phyloP scores from a whole-genome alignment of 2,797 vertebrate species.

The Anabacerthia variegaticeps region DNA sequence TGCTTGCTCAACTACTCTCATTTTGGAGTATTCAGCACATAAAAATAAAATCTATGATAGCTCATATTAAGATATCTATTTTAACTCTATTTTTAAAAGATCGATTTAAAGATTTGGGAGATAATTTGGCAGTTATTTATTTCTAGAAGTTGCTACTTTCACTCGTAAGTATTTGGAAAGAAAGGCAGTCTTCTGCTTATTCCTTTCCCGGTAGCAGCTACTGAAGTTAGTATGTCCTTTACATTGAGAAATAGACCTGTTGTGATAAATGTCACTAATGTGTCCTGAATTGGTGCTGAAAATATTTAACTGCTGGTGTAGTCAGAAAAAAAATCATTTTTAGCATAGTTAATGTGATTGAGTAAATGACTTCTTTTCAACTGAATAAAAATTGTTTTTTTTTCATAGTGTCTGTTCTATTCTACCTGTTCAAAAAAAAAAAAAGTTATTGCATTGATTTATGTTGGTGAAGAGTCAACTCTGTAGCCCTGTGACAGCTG shows the following conservation, averaged over 20 bases:
- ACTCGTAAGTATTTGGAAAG: slow-evolving; percentile 23
- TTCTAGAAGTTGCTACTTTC: slow-evolving; percentile 59
- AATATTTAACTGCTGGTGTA: slow-evolving; percentile 72
- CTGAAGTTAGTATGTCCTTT: slow-evolving; percentile 63
- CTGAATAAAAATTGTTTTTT: slow-evolving; percentile 48
- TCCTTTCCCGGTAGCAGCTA: slow-evolving; percentile 64
- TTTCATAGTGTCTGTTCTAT: slow-evolving; percentile 65
- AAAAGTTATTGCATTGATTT: neutral
- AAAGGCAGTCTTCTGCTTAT: slow-evolving; percentile 34
- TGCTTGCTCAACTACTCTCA: slow-evolving; percentile 38
- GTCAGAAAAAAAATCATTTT: slow-evolving; percentile 66
- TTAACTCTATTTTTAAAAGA: slow-evolving; percentile 69
- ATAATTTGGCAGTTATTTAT: slow-evolving; percentile 67
- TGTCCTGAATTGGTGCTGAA: slow-evolving; percentile 72
- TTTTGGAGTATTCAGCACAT: slow-evolving; percentile 66
- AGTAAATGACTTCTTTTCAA: slow-evolving; percentile 70
- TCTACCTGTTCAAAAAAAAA: neutral
- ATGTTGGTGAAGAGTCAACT: neutral
- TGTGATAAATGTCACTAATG: slow-evolving; percentile 70
- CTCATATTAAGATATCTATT: slow-evolving; percentile 70
- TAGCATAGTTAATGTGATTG: slow-evolving; percentile 65
- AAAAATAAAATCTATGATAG: slow-evolving; percentile 58
- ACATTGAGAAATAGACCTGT: slow-evolving; percentile 66
- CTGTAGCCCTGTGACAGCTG: neutral
- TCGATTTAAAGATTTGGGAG: slow-evolving; percentile 56